Evolutionary conservation across 2,888 invertebrate species (phyloP), one percentile per base, ranked within the genome.

Genomic region (Lucinisca nassula): DNA sequence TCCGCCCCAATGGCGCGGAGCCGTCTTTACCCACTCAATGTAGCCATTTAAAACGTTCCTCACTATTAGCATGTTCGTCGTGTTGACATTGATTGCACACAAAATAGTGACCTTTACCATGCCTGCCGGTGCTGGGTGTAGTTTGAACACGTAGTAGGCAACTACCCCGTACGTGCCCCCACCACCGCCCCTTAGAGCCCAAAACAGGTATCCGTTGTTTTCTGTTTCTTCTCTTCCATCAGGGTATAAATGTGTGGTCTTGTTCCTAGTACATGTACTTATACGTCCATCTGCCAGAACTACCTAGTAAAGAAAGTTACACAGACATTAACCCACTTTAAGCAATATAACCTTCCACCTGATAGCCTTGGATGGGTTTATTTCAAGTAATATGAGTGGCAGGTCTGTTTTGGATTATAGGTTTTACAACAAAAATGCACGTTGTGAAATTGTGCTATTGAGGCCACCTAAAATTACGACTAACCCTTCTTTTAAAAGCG

Each of bases 131-230:
- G 77, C 58, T 24, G 81, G 77, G 61, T 90, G 90, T 1, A 91
- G 51, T 40, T 88, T 90, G 77, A 78, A 91, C 0, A 87, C 74
- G 37, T 85, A 85, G 78, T 88, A 85, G 12, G 84, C 84, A 6
- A 82, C 85, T 1, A 91, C 88, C 0, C 89, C 91, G 40, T 85
- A 92, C 2, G 92, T 89, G 8, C 91, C 91, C 10, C 91, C 92
- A 6, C 91, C 92, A 8, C 92, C 92, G n/a, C 92, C 91, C 40
- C 90, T 70, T 6, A 91, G 74, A 1, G 92, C 91, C 92, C 92
- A 92, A 70, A 92, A 92, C 35, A 92, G 79, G 79, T 90, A 90
- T 0, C 84, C 80, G 40, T 85, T 77, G 12, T 78, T 37, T 1
- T 75, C 38, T 8, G 70, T 82, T 21, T 35, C 35, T 14, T 38